Evolutionary conservation across 2,888 invertebrate genomes (phyloP).

Genomic region (Anoplius nigerrimus): DNA sequence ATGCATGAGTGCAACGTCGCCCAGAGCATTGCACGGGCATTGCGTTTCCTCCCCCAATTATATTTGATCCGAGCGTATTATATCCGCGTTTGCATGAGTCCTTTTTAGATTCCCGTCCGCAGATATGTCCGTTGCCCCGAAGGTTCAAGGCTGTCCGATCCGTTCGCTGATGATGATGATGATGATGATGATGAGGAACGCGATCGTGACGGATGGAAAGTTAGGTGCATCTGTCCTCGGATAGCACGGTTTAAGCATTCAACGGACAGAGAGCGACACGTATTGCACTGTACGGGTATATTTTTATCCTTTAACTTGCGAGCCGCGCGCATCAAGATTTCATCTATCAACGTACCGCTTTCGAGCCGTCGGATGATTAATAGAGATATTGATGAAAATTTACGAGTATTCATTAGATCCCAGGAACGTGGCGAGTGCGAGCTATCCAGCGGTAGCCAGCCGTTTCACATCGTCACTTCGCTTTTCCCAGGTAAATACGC

Average conservation of each 20-base stretch:
- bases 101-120: slow-evolving; percentile 46
- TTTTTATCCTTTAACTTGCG: too few species aligned
- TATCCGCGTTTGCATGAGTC: slow-evolving; percentile 38
- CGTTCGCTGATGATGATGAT: slow-evolving; percentile 17
- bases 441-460: too few species aligned
- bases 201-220: slow-evolving; percentile 47
- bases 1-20: slow-evolving; percentile 20
- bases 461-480: too few species aligned
- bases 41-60: slow-evolving; percentile 48
- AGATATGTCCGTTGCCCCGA: slow-evolving; percentile 44
- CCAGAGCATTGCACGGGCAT: slow-evolving; percentile 27
- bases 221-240: slow-evolving; percentile 44
- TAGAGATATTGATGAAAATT: too few species aligned
- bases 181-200: slow-evolving; percentile 42
- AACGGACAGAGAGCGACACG: not conserved
- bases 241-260: slow-evolving; percentile 9
- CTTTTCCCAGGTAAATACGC: too few species aligned
- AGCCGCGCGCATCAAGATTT: too few species aligned
- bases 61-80: slow-evolving; percentile 46
- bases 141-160: slow-evolving; percentile 41
- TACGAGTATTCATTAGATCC: too few species aligned
- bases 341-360: too few species aligned
- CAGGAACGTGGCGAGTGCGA: too few species aligned
- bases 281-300: too few species aligned
- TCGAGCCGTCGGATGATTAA: too few species aligned